Percentiles rank a stretch among this genome's conserved stretches.
phyloP scores from a whole-genome alignment of 2,888 invertebrate genomes.

The Clistopyga incitator region DNA sequence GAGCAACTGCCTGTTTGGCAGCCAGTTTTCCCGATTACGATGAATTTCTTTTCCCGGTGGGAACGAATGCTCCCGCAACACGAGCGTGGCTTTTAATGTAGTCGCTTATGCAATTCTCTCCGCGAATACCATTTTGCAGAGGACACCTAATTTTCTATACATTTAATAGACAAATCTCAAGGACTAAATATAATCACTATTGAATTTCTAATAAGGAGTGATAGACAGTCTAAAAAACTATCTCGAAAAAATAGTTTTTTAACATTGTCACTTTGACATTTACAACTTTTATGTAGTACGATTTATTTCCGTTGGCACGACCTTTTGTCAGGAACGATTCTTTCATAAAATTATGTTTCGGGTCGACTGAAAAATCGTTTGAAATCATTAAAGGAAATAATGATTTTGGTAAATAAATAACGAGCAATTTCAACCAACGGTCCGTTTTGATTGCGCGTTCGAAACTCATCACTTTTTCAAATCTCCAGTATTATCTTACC shows the following conservation, averaged over 20 bases:
- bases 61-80: slow-evolving; percentile 52
- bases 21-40: slow-evolving; percentile 76
- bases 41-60: slow-evolving; percentile 75
- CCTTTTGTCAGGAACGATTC: too few relatives aligned
- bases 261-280: not conserved
- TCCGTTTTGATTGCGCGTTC: too few relatives aligned
- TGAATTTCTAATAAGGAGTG: not conserved
- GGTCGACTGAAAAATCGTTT: too few relatives aligned
- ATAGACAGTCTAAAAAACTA: not conserved
- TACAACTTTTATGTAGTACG: too few relatives aligned
- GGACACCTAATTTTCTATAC: not conserved
- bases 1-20: slow-evolving; percentile 65
- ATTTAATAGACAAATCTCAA: not conserved
- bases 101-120: slow-evolving; percentile 4
- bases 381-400: too few relatives aligned
- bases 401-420: too few relatives aligned
- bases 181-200: not conserved
- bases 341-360: too few relatives aligned
- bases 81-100: slow-evolving; percentile 48
- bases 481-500: too few relatives aligned
- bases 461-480: too few relatives aligned
- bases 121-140: not conserved
- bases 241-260: not conserved
- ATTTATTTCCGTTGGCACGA: too few relatives aligned
- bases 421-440: too few relatives aligned